Percentiles rank a stretch among this genome's conserved stretches.
phyloP scores from a whole-genome alignment of 2,888 invertebrate genomes.

The Caradrina clavipalpis region DNA sequence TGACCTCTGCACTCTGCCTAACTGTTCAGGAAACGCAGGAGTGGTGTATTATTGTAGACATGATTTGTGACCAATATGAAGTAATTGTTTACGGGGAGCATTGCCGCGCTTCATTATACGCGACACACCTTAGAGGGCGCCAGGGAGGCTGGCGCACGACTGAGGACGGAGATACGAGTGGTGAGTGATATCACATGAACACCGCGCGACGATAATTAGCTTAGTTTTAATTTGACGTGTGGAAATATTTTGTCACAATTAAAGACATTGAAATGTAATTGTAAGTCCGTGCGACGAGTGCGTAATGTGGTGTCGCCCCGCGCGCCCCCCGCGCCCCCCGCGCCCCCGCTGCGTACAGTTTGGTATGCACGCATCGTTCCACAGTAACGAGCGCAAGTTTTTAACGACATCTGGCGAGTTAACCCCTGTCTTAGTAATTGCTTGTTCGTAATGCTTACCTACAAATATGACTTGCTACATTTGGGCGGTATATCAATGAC shows the following conservation, averaged over 20 bases:
- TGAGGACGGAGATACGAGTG: no score
- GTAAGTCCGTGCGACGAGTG: background rate
- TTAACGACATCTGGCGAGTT: slow-evolving; percentile 43
- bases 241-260: slow-evolving; percentile 1
- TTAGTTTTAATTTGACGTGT: background rate
- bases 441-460: slow-evolving; percentile 24
- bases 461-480: background rate
- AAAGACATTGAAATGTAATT: slow-evolving; percentile 8
- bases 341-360: slow-evolving; percentile 5
- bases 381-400: slow-evolving; percentile 45
- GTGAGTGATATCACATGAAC: no score
- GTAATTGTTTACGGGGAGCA: no score
- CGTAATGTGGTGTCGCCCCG: background rate
- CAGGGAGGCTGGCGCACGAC: background rate
- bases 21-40: no score
- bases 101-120: no score
- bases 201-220: no score
- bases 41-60: no score
- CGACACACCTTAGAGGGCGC: no score
- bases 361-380: slow-evolving; percentile 42
- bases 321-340: background rate
- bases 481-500: no score
- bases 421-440: slow-evolving; percentile 23
- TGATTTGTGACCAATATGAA: no score
- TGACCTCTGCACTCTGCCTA: no score